These are phyloP conservation scores for Pseudomyrmex cubaensis DNA, from an alignment of 1,140 invertebrate species.

Conservation along the genomic window DNA sequence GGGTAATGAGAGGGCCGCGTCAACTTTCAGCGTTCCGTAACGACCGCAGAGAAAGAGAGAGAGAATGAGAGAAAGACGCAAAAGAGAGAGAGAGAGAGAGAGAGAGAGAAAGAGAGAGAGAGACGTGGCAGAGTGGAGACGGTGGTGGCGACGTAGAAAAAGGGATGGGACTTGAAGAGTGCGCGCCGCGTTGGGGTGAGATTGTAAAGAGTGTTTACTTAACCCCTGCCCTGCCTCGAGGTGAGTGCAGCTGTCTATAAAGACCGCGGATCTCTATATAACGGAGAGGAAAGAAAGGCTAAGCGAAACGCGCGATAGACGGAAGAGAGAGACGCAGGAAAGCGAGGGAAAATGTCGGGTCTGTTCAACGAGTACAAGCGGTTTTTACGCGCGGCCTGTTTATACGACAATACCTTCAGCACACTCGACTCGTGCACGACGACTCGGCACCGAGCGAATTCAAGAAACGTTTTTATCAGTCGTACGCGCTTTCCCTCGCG, in stretches of 20 bases:
- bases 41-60: background rate
- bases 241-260: conserved; percentile 70
- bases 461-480: conserved; percentile 61
- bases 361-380: conserved; percentile 68
- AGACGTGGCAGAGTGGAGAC: background rate
- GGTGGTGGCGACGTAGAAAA: conserved; percentile 24
- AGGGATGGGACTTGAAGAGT: conserved; percentile 14
- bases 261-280: conserved; percentile 36
- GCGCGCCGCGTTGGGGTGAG: conserved; percentile 41
- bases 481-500: conserved; percentile 27
- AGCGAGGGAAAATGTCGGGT: conserved; percentile 47
- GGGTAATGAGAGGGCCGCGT: conserved; percentile 50
- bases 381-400: conserved; percentile 73
- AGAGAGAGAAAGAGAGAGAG: conserved; percentile 5
- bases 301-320: conserved; percentile 12
- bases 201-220: conserved; percentile 73
- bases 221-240: conserved; percentile 59
- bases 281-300: conserved; percentile 24
- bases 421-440: conserved; percentile 45
- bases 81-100: background rate
- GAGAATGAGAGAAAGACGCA: background rate
- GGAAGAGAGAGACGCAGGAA: background rate
- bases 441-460: conserved; percentile 12
- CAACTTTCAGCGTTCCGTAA: conserved; percentile 52
- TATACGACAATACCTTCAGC: conserved; percentile 72